Evolutionary conservation across 2,797 vertebrate genomes (phyloP), one percentile per base, ranked within the genome.

Genomic region (Coluber constrictor): DNA sequence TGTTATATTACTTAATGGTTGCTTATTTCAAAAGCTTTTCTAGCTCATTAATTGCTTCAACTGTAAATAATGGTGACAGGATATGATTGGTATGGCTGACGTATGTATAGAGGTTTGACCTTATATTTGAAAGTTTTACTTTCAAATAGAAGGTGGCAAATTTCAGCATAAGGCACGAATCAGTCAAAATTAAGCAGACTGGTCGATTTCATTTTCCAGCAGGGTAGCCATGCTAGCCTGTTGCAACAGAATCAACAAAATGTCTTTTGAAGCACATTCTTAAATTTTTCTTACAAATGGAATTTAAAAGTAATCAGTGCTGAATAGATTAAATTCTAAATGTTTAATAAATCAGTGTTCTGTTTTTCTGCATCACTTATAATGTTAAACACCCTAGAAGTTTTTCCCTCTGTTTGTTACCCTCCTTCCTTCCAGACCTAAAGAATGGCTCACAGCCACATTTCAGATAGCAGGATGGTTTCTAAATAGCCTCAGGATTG

Each of bases 1-100:
- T 95, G 89, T 55, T 96, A 94, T 93, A 94, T 86, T 91, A 74
- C 29, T 91, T 95, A 95, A 92, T 91, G 92, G 92, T 57, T 94
- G 86, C 93, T 95, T 95, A 91, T 92, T 95, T 88, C 88, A 90
- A 93, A 88, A 92, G 88, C 66, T 29, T 90, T 93, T 93, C 89
- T 55, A 94, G 91, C 70, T 74, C 15, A 51, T 54, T 90, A 94
- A 66, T 91, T 66, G 92, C 88, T 56, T 56, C 63, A 59, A 55
- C 5, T 91, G 92, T 94, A 94, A 94, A 90, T 88, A 57, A 89
- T 89, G 43, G 56, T 43, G 93, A 92, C 94, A 91, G 93, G 54
- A 11, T 90, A 29, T 59, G 94, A 91, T n/a, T 89, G 90, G 94
- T 57, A 89, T 93, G 70, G 90, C 83, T 96, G 90, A 95, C 74